Conservation (phyloP, 1,140 invertebrate genomes). For the Procambarus virginalis region DNA sequence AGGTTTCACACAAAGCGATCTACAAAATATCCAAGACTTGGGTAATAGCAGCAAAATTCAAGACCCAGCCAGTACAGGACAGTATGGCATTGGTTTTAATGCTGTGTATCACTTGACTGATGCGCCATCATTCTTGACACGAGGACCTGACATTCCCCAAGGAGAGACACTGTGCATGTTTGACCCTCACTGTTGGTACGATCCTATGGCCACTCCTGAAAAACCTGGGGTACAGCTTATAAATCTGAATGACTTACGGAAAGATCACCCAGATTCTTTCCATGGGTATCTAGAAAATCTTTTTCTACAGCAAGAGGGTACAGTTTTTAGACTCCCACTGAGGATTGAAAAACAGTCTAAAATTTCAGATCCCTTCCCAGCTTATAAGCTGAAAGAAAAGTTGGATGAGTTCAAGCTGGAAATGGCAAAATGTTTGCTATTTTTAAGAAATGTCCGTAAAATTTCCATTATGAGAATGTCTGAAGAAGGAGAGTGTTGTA, state of each 20-base stretch:
- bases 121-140: slow-evolving; percentile 46
- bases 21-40: slow-evolving; percentile 72
- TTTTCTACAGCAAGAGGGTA: slow-evolving; percentile 14
- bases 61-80: slow-evolving; percentile 33
- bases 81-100: slow-evolving; percentile 60
- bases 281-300: slow-evolving; percentile 15
- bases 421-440: slow-evolving; percentile 33
- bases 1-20: slow-evolving; percentile 72
- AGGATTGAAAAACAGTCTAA: background rate
- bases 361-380: background rate
- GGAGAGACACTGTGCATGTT: slow-evolving; percentile 44
- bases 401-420: slow-evolving; percentile 21
- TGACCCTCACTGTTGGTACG: slow-evolving; percentile 52
- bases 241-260: slow-evolving; percentile 13
- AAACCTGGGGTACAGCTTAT: slow-evolving; percentile 18
- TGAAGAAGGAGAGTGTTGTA: background rate
- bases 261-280: slow-evolving; percentile 39
- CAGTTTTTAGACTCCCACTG: slow-evolving; percentile 45
- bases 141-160: slow-evolving; percentile 1
- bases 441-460: slow-evolving; percentile 33
- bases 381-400: background rate
- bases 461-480: slow-evolving; percentile 15
- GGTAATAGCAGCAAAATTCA: slow-evolving; percentile 63
- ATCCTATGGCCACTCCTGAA: slow-evolving; percentile 16
- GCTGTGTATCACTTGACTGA: slow-evolving; percentile 57